Percentiles rank a stretch among this genome's conserved stretches.
Evolutionary conservation across 2,888 invertebrate genomes (phyloP).

Genomic region (Phania funesta): DNA sequence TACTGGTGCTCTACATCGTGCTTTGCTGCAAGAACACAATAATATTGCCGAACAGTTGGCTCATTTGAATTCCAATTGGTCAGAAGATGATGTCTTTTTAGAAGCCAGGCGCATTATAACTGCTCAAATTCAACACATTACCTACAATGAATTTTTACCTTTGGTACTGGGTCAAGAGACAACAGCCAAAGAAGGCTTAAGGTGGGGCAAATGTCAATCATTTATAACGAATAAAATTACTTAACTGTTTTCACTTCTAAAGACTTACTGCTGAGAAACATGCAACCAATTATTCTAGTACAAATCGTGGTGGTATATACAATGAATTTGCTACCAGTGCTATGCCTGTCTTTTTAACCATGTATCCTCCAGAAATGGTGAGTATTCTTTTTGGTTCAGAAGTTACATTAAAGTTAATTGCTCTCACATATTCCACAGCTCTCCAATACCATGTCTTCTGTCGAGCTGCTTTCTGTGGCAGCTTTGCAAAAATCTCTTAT

Average conservation of each 20-base stretch:
- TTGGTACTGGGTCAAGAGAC: conserved; percentile 84
- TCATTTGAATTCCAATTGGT: conserved; percentile 88
- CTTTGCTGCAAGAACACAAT: conserved; percentile 89
- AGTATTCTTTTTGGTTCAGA: conserved; percentile 52
- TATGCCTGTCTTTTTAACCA: conserved; percentile 87
- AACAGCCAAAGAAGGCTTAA: conserved; percentile 80
- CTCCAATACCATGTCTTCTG: conserved; percentile 83
- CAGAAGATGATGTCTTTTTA: conserved; percentile 87
- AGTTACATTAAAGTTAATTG: not conserved
- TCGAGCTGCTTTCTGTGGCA: conserved; percentile 84
- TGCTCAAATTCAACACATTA: conserved; percentile 91
- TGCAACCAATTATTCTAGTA: conserved; percentile 90
- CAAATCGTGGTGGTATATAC: conserved; percentile 88
- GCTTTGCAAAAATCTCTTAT: conserved; percentile 81
- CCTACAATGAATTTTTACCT: conserved; percentile 90
- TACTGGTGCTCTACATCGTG: conserved; percentile 86
- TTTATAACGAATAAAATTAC: not conserved
- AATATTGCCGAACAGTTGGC: conserved; percentile 87
- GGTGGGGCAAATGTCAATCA: conserved; percentile 79
- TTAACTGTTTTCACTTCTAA: conserved; percentile 57
- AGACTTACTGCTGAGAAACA: conserved; percentile 87
- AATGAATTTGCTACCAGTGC: conserved; percentile 89
- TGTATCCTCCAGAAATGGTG: conserved; percentile 87
- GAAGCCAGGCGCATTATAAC: conserved; percentile 88
- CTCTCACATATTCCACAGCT: conserved; percentile 79